A percentile compares a stretch with the other conserved stretches of the same genome.
Evolutionary conservation across 1,140 invertebrate genomes (phyloP).

Genomic region (Anadara kagoshimensis): DNA sequence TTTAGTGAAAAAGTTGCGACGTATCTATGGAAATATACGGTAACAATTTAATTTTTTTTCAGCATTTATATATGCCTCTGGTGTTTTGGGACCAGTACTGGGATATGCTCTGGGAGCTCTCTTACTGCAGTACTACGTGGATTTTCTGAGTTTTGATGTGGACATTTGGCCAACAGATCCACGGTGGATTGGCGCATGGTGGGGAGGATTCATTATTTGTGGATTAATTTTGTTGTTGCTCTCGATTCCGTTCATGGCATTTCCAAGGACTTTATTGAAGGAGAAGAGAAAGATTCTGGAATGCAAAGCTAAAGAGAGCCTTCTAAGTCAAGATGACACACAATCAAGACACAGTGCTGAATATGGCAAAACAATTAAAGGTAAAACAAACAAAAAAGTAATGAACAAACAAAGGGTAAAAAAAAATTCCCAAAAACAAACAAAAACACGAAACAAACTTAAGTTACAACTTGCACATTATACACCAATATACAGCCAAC

Average conservation of each 20-base stretch:
- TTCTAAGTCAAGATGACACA: constrained; percentile 50
- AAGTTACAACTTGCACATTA: no score
- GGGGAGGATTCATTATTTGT: constrained; percentile 75
- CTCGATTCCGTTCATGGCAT: constrained; percentile 76
- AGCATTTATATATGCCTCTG: constrained; percentile 78
- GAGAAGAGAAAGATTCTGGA: constrained; percentile 65
- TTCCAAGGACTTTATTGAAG: constrained; percentile 79
- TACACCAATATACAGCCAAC: no score
- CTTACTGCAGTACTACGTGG: constrained; percentile 77
- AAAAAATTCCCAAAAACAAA: no score
- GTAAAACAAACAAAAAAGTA: no score
- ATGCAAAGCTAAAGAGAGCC: constrained; percentile 57
- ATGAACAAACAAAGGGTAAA: no score
- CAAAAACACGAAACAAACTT: no score
- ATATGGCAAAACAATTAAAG: constrained; percentile 94
- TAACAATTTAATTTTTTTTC: no score
- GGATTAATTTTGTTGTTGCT: constrained; percentile 68
- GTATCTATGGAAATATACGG: no score
- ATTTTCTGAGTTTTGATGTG: constrained; percentile 71
- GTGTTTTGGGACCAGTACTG: constrained; percentile 77
- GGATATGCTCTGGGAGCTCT: constrained; percentile 77
- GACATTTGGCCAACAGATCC: constrained; percentile 68
- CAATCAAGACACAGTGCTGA: constrained; percentile 79
- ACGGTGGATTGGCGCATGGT: constrained; percentile 78
- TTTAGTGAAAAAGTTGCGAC: no score